These are phyloP conservation scores for Caretta caretta DNA, from an alignment of 2,113 vertebrate species.

Conservation along the genomic window DNA sequence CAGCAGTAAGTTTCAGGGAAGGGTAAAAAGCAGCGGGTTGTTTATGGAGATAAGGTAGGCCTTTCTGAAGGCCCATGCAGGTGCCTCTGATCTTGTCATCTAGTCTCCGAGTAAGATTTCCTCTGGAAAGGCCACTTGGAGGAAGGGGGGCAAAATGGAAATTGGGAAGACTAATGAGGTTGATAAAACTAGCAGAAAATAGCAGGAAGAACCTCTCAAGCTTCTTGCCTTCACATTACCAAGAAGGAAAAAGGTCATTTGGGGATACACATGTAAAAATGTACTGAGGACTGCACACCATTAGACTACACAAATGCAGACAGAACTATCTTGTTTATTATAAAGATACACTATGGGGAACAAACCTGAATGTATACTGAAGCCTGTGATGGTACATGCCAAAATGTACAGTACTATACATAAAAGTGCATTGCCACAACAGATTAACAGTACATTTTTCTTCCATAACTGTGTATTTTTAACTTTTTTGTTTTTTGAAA, in stretches of 20 bases:
- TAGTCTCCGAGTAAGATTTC: not conserved
- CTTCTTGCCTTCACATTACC: not conserved
- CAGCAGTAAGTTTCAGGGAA: not conserved
- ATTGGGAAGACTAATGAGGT: not conserved
- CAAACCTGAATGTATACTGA: slow-evolving; percentile 87
- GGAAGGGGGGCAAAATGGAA: not conserved
- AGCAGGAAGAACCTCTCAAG: not conserved
- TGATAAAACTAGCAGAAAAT: not conserved
- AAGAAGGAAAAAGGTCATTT: not conserved
- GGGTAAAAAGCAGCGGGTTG: not conserved
- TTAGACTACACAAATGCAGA: slow-evolving; percentile 58
- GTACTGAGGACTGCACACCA: not conserved
- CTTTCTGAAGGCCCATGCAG: not conserved
- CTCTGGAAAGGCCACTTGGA: not conserved
- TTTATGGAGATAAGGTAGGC: not conserved
- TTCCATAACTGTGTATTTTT: slow-evolving; percentile 81
- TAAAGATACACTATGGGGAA: slow-evolving; percentile 90
- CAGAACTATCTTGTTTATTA: slow-evolving; percentile 97
- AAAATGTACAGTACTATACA: slow-evolving; percentile 97
- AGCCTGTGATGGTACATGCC: slow-evolving; percentile 93
- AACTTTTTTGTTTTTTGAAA: slow-evolving; percentile 72
- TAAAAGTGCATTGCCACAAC: slow-evolving; percentile 97
- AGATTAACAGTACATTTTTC: slow-evolving; percentile 87
- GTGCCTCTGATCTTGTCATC: not conserved
- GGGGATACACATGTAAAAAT: not conserved